Conservation (phyloP, 2,888 invertebrate genomes). For the Protophormia terraenovae region DNA sequence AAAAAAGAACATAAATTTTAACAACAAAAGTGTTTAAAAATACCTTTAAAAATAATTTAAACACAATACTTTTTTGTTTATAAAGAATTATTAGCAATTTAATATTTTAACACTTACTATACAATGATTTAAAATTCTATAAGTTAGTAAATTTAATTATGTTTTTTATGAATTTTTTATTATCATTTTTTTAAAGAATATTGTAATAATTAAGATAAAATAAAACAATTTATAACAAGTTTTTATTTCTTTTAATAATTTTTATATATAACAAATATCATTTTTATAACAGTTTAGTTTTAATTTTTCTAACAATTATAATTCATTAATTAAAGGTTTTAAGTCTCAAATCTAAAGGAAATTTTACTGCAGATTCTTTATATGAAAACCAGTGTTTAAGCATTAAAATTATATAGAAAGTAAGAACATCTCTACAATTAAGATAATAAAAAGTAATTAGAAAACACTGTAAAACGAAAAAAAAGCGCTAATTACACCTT, state of each 20-base stretch:
- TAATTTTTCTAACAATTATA: conserved; percentile 59
- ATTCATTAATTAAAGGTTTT: conserved; percentile 3
- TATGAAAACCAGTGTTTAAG: too few relatives aligned
- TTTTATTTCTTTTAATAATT: conserved; percentile 39
- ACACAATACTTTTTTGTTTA: conserved; percentile 38
- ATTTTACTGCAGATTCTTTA: too few relatives aligned
- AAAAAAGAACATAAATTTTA: conserved; percentile 12
- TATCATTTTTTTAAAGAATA: conserved; percentile 35
- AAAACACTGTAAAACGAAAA: too few relatives aligned
- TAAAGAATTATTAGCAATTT: conserved; percentile 39
- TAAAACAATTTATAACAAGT: conserved; percentile 63
- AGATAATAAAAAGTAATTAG: too few relatives aligned
- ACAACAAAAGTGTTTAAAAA: conserved; percentile 2
- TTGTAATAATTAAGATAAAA: conserved; percentile 40
- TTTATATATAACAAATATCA: conserved; percentile 65
- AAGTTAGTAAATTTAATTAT: conserved; percentile 22
- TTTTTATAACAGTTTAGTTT: conserved; percentile 60
- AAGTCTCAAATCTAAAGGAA: too few relatives aligned
- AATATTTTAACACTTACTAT: conserved; percentile 52
- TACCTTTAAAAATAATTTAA: not conserved
- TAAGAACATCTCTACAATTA: too few relatives aligned
- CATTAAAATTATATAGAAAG: too few relatives aligned
- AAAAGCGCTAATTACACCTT: too few relatives aligned
- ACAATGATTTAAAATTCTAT: conserved; percentile 57
- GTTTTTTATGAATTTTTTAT: conserved; percentile 14